Conservation (phyloP, 1,140 invertebrate species). For the Scaptomyza pallida region DNA sequence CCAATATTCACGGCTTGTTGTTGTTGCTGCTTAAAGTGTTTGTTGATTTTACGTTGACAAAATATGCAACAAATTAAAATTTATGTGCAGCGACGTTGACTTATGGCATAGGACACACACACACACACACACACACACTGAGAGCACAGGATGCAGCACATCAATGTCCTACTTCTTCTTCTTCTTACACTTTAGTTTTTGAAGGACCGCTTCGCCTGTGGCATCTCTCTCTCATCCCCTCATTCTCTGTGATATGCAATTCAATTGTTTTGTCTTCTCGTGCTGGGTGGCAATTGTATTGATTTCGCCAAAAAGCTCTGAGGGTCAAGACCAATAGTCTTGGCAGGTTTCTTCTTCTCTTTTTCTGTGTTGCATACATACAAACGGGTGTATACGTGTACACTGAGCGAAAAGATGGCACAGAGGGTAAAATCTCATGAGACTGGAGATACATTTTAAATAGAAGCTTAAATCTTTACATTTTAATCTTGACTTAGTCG, state of each 20-base stretch:
- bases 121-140: neutral
- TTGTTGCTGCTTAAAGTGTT: slow-evolving; percentile 43
- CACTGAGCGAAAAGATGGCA: too few relatives aligned
- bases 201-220: slow-evolving; percentile 33
- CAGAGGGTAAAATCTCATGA: too few relatives aligned
- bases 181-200: too few relatives aligned
- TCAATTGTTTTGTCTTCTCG: slow-evolving; percentile 53
- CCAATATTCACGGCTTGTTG: neutral
- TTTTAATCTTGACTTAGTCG: too few relatives aligned
- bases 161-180: slow-evolving; percentile 66
- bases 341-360: slow-evolving; percentile 16
- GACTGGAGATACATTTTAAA: too few relatives aligned
- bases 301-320: slow-evolving; percentile 50
- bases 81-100: slow-evolving; percentile 73
- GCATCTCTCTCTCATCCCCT: slow-evolving; percentile 26
- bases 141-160: slow-evolving; percentile 74
- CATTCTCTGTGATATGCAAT: slow-evolving; percentile 73
- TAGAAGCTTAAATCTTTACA: too few relatives aligned
- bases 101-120: slow-evolving; percentile 44
- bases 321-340: slow-evolving; percentile 50
- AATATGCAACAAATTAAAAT: slow-evolving; percentile 84
- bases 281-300: slow-evolving; percentile 81
- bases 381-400: neutral
- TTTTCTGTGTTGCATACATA: slow-evolving; percentile 40
- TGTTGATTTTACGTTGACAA: slow-evolving; percentile 82